Conservation (phyloP, 2,888 invertebrate genomes). For the Drosophila stalkeri region DNA sequence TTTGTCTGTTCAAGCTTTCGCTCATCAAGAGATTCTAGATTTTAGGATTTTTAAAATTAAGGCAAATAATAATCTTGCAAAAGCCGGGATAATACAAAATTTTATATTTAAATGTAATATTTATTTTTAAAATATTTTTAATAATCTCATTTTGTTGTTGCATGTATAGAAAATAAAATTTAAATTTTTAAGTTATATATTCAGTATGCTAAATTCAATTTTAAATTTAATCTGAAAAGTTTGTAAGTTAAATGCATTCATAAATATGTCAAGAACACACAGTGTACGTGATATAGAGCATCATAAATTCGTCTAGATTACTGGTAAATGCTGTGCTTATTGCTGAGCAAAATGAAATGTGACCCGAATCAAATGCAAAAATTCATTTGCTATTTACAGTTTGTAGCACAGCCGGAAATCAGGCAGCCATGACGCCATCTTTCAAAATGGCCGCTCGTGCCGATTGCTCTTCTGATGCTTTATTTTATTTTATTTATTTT, state of each 20-base stretch:
- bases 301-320: not conserved
- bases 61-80: too few species aligned
- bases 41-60: too few species aligned
- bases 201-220: not conserved
- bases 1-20: too few species aligned
- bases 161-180: not conserved
- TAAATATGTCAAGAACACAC: not conserved
- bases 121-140: too few species aligned
- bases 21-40: too few species aligned
- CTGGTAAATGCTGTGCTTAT: constrained; percentile 3
- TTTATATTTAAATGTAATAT: too few species aligned
- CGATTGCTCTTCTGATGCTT: not conserved
- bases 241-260: not conserved
- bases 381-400: constrained; percentile 68
- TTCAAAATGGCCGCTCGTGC: constrained; percentile 65
- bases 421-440: constrained; percentile 75
- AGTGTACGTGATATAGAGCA: not conserved
- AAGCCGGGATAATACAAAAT: too few species aligned
- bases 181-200: not conserved
- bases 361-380: constrained; percentile 57
- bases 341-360: constrained; percentile 29
- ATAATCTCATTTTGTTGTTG: too few species aligned
- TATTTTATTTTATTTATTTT: constrained; percentile 11
- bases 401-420: constrained; percentile 67
- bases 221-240: not conserved